Conservation (phyloP, 1,140 invertebrate species). For the Maniola jurtina region DNA sequence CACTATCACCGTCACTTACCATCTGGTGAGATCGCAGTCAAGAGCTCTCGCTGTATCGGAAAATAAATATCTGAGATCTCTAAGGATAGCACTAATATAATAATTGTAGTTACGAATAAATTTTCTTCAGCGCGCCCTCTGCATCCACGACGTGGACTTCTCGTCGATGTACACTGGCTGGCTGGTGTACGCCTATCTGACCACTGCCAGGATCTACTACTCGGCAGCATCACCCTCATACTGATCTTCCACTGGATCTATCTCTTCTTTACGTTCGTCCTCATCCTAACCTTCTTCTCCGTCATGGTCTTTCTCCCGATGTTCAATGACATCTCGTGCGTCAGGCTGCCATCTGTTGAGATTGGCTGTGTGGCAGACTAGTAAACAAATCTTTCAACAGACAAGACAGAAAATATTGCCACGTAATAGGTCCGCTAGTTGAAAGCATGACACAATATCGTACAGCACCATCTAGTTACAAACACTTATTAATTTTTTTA, state of each 20-base stretch:
- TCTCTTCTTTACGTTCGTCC: conserved; percentile 45
- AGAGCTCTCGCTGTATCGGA: too few relatives aligned
- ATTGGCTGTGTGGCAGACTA: too few relatives aligned
- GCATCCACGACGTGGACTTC: conserved; percentile 51
- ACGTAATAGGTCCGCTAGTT: too few relatives aligned
- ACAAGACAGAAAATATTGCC: too few relatives aligned
- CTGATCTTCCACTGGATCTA: conserved; percentile 66
- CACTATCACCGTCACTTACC: too few relatives aligned
- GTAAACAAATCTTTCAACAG: too few relatives aligned
- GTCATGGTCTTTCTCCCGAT: conserved; percentile 44
- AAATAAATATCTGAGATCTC: too few relatives aligned
- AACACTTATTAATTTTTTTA: neutral
- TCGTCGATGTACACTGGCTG: conserved; percentile 55
- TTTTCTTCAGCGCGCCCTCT: neutral
- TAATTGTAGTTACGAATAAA: neutral
- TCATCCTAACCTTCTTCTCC: conserved; percentile 48
- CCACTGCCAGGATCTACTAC: conserved; percentile 48
- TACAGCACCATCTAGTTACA: neutral
- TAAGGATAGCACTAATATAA: too few relatives aligned
- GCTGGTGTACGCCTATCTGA: conserved; percentile 55
- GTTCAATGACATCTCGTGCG: too few relatives aligned
- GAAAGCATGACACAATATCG: too few relatives aligned
- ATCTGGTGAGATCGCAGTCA: too few relatives aligned
- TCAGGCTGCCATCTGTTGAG: too few relatives aligned
- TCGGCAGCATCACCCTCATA: conserved; percentile 52